These are phyloP conservation scores for Columbina picui DNA, from an alignment of 2,113 vertebrate species.

Conservation along the genomic window DNA sequence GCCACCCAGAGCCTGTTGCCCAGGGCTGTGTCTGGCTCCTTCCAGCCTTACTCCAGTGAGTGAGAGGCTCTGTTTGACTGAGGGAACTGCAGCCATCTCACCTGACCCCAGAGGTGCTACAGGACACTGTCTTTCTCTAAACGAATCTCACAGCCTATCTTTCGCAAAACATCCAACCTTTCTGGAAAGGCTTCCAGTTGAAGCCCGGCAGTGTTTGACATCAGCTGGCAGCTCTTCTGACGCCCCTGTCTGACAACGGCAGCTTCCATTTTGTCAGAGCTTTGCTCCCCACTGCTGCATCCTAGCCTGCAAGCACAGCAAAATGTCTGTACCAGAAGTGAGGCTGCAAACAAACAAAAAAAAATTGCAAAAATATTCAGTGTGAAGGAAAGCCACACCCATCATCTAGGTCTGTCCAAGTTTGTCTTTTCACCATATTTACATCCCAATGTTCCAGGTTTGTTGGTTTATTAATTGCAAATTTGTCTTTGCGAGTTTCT, in stretches of 20 bases:
- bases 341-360: slow-evolving; percentile 44
- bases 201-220: background rate
- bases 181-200: background rate
- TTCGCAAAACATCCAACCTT: background rate
- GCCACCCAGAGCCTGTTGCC: background rate
- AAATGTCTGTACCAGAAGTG: background rate
- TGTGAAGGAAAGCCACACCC: background rate
- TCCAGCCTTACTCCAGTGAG: background rate
- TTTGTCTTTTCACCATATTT: background rate
- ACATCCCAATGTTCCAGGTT: background rate
- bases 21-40: background rate
- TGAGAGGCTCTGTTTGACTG: background rate
- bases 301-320: background rate
- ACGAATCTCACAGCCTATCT: background rate
- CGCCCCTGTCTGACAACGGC: background rate
- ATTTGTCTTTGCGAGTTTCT: background rate
- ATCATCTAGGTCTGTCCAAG: background rate
- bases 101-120: background rate
- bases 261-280: background rate
- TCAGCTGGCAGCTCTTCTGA: background rate
- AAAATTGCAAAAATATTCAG: slow-evolving; percentile 10
- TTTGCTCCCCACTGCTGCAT: background rate
- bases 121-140: background rate
- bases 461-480: slow-evolving; percentile 11
- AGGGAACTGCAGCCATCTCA: background rate